Percentiles rank a stretch among this genome's conserved stretches.
These are phyloP conservation scores for Sitta carolinensis DNA, from an alignment of 2,797 vertebrate species.

Conservation along the genomic window DNA sequence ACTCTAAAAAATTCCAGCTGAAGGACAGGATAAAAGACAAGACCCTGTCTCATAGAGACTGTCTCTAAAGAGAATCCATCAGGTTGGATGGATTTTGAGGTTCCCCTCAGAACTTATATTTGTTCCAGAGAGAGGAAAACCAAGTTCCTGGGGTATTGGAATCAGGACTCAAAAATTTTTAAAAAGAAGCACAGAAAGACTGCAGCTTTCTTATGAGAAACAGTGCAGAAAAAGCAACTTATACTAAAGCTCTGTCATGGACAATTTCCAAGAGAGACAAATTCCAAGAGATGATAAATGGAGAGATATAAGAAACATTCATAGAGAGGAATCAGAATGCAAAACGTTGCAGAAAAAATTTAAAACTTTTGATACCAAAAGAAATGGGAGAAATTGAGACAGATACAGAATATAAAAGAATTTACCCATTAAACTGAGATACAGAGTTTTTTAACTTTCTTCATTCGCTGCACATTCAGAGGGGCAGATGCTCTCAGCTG, in stretches of 20 bases:
- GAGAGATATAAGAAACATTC: neutral
- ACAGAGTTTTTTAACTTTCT: neutral
- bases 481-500: neutral
- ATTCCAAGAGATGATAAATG: neutral
- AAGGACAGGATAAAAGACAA: neutral
- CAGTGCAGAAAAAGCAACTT: neutral
- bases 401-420: neutral
- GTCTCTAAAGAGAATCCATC: neutral
- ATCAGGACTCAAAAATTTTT: neutral
- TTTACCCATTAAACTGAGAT: neutral
- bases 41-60: neutral
- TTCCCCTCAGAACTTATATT: neutral
- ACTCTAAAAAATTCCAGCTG: neutral
- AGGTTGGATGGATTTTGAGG: neutral
- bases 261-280: neutral
- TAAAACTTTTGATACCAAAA: neutral
- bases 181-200: neutral
- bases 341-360: neutral
- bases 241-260: neutral
- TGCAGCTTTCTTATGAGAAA: neutral
- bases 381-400: neutral
- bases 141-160: neutral
- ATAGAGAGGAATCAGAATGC: neutral
- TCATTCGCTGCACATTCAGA: neutral
- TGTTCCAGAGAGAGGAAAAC: neutral